phyloP scores from a whole-genome alignment of 2,797 vertebrate genomes.

The Mycteria americana region DNA sequence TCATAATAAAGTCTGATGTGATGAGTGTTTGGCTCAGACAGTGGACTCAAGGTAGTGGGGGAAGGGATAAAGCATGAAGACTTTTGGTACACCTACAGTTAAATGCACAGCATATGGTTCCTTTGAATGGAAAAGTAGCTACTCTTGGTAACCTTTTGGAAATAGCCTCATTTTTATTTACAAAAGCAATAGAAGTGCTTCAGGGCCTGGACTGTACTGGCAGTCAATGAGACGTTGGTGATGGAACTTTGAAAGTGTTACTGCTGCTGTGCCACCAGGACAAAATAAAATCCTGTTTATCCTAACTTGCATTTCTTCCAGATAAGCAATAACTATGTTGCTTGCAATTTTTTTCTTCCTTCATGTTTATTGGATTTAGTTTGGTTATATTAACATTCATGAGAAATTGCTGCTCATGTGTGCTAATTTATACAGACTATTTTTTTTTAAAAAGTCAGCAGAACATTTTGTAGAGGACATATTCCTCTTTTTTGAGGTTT shows the following conservation, averaged over 20 bases:
- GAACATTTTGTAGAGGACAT: neutral
- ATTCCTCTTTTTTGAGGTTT: neutral
- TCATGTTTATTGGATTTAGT: conserved; percentile 2
- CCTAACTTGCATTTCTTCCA: neutral
- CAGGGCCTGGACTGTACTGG: neutral
- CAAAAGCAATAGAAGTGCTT: neutral
- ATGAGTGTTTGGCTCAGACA: neutral
- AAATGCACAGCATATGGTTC: neutral
- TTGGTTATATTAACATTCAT: conserved; percentile 36
- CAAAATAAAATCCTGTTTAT: neutral
- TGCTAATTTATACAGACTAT: neutral
- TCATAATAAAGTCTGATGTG: accelerated
- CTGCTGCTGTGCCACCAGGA: neutral
- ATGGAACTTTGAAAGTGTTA: neutral
- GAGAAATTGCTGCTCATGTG: conserved; percentile 5
- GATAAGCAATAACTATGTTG: conserved; percentile 4
- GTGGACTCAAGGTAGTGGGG: neutral
- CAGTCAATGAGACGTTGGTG: neutral
- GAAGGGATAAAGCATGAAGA: neutral
- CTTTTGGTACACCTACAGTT: neutral
- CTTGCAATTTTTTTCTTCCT: neutral
- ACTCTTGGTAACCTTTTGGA: neutral
- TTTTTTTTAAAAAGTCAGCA: neutral
- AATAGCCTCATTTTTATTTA: neutral
- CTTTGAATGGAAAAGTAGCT: neutral